A percentile compares a stretch with the other conserved stretches of the same genome.
These are phyloP conservation scores for Drosophila subsilvestris DNA, from an alignment of 2,888 invertebrate species.

Conservation along the genomic window DNA sequence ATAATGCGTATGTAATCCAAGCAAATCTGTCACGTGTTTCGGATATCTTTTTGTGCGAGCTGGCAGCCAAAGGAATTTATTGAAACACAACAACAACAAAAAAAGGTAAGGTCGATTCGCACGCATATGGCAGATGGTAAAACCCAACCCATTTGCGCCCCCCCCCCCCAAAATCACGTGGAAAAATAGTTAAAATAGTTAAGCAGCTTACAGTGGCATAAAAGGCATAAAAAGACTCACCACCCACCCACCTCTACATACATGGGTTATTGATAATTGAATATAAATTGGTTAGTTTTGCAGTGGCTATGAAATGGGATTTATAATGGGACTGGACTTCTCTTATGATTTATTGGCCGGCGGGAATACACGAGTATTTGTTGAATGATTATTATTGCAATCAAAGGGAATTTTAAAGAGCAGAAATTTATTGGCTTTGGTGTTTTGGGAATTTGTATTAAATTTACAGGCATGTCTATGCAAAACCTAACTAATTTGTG, in stretches of 20 bases:
- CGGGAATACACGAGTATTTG: background rate
- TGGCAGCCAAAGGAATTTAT: conserved; percentile 57
- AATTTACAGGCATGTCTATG: background rate
- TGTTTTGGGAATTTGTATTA: background rate
- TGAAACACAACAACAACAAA: conserved; percentile 51
- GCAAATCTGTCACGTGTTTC: conserved; percentile 76
- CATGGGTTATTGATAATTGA: conserved; percentile 35
- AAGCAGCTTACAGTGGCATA: conserved; percentile 28
- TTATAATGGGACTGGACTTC: background rate
- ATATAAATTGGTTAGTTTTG: conserved; percentile 26
- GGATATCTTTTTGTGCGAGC: conserved; percentile 68
- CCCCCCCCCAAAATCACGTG: conserved; percentile 27
- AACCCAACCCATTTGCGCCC: conserved; percentile 10
- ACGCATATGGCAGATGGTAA: conserved; percentile 27
- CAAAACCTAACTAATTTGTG: background rate
- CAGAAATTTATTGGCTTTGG: no score
- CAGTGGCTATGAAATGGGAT: background rate
- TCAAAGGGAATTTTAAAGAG: no score
- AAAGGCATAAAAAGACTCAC: conserved; percentile 1
- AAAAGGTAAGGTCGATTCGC: conserved; percentile 59
- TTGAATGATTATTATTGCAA: background rate
- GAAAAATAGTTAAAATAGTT: conserved; percentile 50
- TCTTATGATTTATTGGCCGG: background rate
- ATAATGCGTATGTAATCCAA: conserved; percentile 65
- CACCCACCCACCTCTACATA: background rate